Evolutionary conservation across 2,797 vertebrate species (phyloP).

Genomic region (Ctenosaura bakeri): DNA sequence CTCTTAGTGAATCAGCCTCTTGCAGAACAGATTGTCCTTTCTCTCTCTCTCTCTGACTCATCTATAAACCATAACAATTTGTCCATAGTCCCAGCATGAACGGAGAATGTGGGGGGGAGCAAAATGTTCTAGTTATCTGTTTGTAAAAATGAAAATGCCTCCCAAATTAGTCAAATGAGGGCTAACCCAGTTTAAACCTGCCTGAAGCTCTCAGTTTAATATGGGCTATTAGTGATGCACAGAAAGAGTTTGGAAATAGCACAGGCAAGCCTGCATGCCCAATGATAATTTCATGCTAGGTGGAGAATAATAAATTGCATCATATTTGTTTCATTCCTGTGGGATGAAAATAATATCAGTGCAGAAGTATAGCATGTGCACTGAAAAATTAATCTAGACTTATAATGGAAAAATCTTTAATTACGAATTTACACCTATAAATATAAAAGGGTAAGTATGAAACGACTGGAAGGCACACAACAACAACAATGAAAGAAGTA

Average conservation of each 20-base stretch:
- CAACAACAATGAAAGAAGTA: neutral
- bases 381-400: neutral
- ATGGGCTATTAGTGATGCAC: neutral
- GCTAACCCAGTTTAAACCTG: conserved; percentile 11
- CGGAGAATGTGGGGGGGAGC: neutral
- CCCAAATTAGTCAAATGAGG: neutral
- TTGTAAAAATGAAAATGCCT: conserved; percentile 25
- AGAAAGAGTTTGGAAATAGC: neutral
- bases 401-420: neutral
- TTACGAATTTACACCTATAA: neutral
- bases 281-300: neutral
- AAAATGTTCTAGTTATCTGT: conserved; percentile 9
- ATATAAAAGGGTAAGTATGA: neutral
- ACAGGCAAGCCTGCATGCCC: neutral
- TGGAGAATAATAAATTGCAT: neutral
- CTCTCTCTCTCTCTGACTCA: neutral
- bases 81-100: neutral
- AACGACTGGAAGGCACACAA: no score
- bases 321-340: neutral
- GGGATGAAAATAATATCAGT: neutral
- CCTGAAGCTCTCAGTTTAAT: neutral
- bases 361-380: neutral
- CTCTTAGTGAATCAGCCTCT: conserved; percentile 7
- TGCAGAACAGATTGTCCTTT: neutral
- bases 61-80: neutral